These are phyloP conservation scores for Paracyclopina nana DNA, from an alignment of 1,140 invertebrate genomes.

Conservation along the genomic window DNA sequence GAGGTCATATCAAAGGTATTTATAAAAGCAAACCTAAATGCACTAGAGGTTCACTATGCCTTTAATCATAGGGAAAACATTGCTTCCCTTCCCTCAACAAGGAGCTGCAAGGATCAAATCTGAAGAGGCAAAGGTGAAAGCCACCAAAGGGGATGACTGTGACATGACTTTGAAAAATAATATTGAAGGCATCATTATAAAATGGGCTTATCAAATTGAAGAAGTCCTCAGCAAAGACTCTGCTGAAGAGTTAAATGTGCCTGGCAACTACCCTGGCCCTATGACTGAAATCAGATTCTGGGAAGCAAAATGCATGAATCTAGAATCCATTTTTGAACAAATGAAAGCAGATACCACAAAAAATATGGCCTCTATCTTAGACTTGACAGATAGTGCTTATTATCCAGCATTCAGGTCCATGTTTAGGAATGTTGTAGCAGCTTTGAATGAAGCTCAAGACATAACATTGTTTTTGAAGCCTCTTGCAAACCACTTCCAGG, in stretches of 20 bases:
- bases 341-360: conserved; percentile 12
- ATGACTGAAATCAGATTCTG: conserved; percentile 12
- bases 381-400: conserved; percentile 10
- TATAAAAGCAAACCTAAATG: no score
- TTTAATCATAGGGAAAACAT: no score
- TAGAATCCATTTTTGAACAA: conserved; percentile 14
- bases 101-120: conserved; percentile 3
- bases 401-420: conserved; percentile 26
- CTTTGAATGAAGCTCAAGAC: conserved; percentile 70
- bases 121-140: conserved; percentile 4
- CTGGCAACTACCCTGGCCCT: conserved; percentile 10
- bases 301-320: conserved; percentile 16
- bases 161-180: conserved; percentile 15
- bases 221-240: conserved; percentile 13
- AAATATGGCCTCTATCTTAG: conserved; percentile 11
- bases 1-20: conserved; percentile 15
- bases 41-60: no score
- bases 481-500: conserved; percentile 50
- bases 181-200: conserved; percentile 15
- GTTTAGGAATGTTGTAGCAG: conserved; percentile 57
- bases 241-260: conserved; percentile 7
- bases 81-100: conserved; percentile 12
- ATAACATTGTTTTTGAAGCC: conserved; percentile 69
- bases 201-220: conserved; percentile 13
- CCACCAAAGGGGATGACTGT: neutral